Percentiles rank a stretch among this genome's conserved stretches.
Evolutionary conservation across 64 coral and sea anemone genomes (phyloP).

Genomic region (Actinia tenebrosa): DNA sequence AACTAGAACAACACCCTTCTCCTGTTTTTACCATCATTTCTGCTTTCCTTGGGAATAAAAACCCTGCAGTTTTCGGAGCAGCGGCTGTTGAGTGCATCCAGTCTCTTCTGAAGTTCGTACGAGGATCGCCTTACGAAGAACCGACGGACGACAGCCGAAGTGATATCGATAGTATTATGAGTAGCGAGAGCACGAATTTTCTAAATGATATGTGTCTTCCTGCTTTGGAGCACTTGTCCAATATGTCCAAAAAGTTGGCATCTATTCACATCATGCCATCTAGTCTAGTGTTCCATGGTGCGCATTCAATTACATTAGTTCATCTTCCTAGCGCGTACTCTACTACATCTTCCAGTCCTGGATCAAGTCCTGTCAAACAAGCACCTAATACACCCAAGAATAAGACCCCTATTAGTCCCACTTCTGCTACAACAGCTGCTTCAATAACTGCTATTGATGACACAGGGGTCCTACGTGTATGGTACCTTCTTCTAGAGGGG

Average conservation of each 20-base stretch:
- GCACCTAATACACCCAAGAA: slow-evolving; percentile 23
- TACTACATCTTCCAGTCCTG: slow-evolving; percentile 26
- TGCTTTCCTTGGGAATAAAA: slow-evolving; percentile 85
- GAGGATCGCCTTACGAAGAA: slow-evolving; percentile 61
- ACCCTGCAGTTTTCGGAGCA: slow-evolving; percentile 84
- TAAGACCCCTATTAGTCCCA: slow-evolving; percentile 1
- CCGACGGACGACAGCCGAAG: slow-evolving; percentile 73
- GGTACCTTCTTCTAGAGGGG: slow-evolving; percentile 95
- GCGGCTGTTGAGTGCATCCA: slow-evolving; percentile 83
- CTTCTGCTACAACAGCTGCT: slow-evolving; percentile 45
- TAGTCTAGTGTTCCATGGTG: slow-evolving; percentile 87
- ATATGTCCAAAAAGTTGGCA: slow-evolving; percentile 90
- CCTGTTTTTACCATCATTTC: slow-evolving; percentile 71
- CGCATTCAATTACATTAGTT: slow-evolving; percentile 64
- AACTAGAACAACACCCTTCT: slow-evolving; percentile 52
- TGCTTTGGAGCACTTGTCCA: slow-evolving; percentile 69
- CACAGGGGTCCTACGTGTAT: slow-evolving; percentile 91
- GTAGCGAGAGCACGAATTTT: slow-evolving; percentile 54
- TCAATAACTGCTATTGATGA: slow-evolving; percentile 91
- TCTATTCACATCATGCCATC: slow-evolving; percentile 96
- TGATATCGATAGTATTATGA: slow-evolving; percentile 77
- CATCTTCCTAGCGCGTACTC: slow-evolving; percentile 39
- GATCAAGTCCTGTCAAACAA: slow-evolving; percentile 50
- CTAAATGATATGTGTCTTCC: slow-evolving; percentile 84
- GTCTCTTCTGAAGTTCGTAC: slow-evolving; percentile 74